These are phyloP conservation scores for Anagyrus pseudococci DNA, from an alignment of 2,888 invertebrate species.

Conservation along the genomic window DNA sequence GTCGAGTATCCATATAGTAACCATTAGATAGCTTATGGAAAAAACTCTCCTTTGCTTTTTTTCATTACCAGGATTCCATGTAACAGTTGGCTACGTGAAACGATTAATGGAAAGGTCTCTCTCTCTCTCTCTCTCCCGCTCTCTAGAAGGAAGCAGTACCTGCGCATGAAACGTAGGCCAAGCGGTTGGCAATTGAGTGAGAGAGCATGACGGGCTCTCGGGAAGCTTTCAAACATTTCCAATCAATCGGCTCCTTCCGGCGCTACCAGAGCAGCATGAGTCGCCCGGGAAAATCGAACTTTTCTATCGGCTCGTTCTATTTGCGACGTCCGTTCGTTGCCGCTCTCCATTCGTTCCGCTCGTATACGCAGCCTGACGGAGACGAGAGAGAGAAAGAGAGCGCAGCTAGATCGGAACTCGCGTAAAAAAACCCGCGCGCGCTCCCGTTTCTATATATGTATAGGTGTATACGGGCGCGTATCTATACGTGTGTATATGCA, in stretches of 20 bases:
- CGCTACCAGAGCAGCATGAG: slow-evolving; percentile 59
- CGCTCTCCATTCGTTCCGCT: neutral
- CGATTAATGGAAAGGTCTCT: neutral
- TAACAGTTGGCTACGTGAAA: slow-evolving; percentile 14
- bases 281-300: slow-evolving; percentile 59
- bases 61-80: slow-evolving; percentile 55
- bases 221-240: slow-evolving; percentile 56
- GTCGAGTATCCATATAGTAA: too few relatives aligned
- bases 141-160: neutral
- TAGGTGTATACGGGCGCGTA: neutral
- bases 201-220: slow-evolving; percentile 32
- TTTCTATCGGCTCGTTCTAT: slow-evolving; percentile 55
- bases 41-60: slow-evolving; percentile 51
- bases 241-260: slow-evolving; percentile 62
- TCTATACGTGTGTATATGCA: neutral
- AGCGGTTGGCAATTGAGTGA: neutral
- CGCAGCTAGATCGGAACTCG: slow-evolving; percentile 9
- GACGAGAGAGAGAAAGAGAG: neutral
- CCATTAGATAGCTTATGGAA: too few relatives aligned
- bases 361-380: neutral
- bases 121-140: slow-evolving; percentile 25
- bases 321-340: neutral
- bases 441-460: too few relatives aligned
- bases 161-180: neutral
- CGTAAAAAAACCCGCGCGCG: slow-evolving; percentile 2